Percentiles rank a stretch among this genome's conserved stretches.
phyloP scores from a whole-genome alignment of 2,888 invertebrate genomes.

The Mylabris sibirica region DNA sequence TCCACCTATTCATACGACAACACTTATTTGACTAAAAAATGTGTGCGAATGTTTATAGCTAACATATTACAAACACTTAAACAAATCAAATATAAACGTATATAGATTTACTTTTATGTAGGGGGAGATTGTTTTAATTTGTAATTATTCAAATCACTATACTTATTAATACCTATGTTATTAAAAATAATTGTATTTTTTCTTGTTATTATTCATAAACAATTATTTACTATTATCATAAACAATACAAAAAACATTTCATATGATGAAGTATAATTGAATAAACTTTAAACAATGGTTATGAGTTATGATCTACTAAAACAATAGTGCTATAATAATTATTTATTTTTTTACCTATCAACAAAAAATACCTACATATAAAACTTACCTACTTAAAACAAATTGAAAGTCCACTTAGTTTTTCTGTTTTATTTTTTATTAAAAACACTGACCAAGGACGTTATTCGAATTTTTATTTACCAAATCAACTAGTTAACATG shows the following conservation, averaged over 20 bases:
- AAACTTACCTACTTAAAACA: neutral
- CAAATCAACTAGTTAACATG: neutral
- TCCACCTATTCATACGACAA: neutral
- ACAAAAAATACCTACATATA: neutral
- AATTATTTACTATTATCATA: neutral
- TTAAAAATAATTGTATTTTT: neutral
- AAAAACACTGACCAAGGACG: neutral
- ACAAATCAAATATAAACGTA: constrained; percentile 9
- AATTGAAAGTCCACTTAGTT: neutral
- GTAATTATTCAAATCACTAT: neutral
- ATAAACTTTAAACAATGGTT: neutral
- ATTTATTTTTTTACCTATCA: neutral
- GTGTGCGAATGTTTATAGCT: constrained; percentile 5
- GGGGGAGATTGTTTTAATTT: neutral
- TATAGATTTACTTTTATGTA: neutral
- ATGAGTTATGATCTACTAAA: neutral
- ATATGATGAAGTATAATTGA: neutral
- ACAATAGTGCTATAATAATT: neutral
- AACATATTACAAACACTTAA: constrained; percentile 6
- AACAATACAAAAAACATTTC: neutral
- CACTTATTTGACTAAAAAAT: neutral
- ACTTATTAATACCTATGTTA: neutral
- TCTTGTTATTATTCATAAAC: neutral
- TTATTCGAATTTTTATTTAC: neutral
- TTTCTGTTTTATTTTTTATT: neutral